phyloP scores from a whole-genome alignment of 35 echinoderm and acorn worm genomes.

The Ptychodera flava region DNA sequence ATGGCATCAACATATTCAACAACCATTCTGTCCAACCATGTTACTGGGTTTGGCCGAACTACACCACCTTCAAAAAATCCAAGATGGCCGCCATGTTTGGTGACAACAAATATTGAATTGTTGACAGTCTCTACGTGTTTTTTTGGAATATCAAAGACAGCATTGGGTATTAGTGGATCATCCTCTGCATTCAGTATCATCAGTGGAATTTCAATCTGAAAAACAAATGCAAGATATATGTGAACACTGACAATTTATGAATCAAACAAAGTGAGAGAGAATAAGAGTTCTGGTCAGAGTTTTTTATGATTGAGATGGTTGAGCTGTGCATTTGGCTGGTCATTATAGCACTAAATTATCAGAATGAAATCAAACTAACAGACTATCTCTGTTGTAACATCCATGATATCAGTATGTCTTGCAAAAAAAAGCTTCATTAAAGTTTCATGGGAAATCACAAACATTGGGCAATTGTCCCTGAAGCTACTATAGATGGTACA shows the following conservation, averaged over 20 bases:
- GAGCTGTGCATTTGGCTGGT: too few species aligned
- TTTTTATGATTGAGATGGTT: too few species aligned
- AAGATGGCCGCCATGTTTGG: conserved; percentile 99
- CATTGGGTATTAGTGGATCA: conserved; percentile 68
- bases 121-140: conserved; percentile 55
- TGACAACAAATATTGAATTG: conserved; percentile 66
- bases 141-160: conserved; percentile 43
- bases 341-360: too few species aligned
- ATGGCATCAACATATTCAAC: conserved; percentile 63
- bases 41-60: conserved; percentile 62
- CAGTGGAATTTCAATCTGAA: conserved; percentile 74
- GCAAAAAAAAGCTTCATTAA: too few species aligned
- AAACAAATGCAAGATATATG: conserved; percentile 10
- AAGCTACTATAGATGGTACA: too few species aligned
- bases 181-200: conserved; percentile 81
- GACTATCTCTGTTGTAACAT: too few species aligned
- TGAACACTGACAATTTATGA: not conserved
- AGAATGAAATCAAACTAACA: too few species aligned
- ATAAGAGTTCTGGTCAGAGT: too few species aligned
- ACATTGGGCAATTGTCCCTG: too few species aligned
- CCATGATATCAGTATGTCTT: too few species aligned
- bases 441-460: too few species aligned
- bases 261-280: too few species aligned
- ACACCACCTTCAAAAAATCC: conserved; percentile 95
- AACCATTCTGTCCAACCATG: conserved; percentile 69